Conservation (phyloP, 2,113 vertebrate species). For the Syngnathus typhle region DNA sequence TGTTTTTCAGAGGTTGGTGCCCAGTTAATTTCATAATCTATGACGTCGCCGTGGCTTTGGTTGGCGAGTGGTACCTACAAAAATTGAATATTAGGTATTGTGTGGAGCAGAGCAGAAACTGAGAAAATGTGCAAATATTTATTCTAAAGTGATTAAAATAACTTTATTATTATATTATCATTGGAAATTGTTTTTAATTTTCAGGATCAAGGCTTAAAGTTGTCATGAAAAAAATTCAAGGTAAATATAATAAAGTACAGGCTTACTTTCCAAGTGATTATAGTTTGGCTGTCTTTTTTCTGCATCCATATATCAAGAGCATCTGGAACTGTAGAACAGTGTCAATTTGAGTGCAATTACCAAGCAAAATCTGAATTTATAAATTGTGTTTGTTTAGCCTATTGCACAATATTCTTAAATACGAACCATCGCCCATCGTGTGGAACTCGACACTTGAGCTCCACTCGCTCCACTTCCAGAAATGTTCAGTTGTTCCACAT, state of each 20-base stretch:
- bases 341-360: background rate
- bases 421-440: slow-evolving; percentile 60
- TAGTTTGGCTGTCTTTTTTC: slow-evolving; percentile 1
- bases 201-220: too few relatives aligned
- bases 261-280: slow-evolving; percentile 63
- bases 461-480: slow-evolving; percentile 65
- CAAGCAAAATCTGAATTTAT: background rate
- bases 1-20: background rate
- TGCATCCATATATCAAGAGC: slow-evolving; percentile 64
- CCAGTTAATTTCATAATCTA: slow-evolving; percentile 48
- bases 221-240: background rate
- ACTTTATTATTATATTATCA: background rate
- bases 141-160: background rate
- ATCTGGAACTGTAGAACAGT: slow-evolving; percentile 54
- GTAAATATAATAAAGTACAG: background rate
- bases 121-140: background rate
- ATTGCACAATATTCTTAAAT: background rate
- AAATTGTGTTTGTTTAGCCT: too few relatives aligned
- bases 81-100: background rate
- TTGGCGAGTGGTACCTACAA: slow-evolving; percentile 30
- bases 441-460: slow-evolving; percentile 12
- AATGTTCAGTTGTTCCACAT: slow-evolving; percentile 47
- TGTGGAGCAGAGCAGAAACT: background rate
- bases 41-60: slow-evolving; percentile 59
- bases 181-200: background rate